Percentiles rank a stretch among this genome's conserved stretches.
Conservation (phyloP, 2,888 invertebrate species). For the Tigriopus californicus region DNA sequence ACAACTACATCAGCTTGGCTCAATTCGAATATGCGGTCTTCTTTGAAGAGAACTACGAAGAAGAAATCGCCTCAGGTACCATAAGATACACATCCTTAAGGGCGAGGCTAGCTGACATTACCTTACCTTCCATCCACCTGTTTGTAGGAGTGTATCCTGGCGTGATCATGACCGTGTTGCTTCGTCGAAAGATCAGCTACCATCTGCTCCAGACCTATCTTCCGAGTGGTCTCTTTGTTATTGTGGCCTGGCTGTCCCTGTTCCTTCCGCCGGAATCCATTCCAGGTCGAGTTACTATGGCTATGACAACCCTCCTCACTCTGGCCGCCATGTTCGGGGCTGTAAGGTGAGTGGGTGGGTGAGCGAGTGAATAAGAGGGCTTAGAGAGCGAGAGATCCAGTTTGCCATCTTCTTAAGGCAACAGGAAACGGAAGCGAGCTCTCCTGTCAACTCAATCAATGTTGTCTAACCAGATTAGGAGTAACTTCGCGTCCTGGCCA, state of each 20-base stretch:
- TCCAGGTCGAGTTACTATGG: slow-evolving; percentile 15
- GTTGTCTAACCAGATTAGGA: no score
- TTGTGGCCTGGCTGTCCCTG: slow-evolving; percentile 15
- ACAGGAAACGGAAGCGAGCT: no score
- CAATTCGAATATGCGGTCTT: slow-evolving; percentile 14
- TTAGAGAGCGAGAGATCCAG: no score
- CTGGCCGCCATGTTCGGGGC: slow-evolving; percentile 16
- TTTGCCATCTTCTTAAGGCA: no score
- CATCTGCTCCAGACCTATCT: slow-evolving; percentile 14
- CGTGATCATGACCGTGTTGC: slow-evolving; percentile 11
- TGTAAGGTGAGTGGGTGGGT: slow-evolving; percentile 7
- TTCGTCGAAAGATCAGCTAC: slow-evolving; percentile 13
- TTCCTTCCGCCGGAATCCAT: slow-evolving; percentile 15
- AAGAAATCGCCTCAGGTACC: slow-evolving; percentile 15
- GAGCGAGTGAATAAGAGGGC: background rate
- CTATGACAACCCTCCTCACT: slow-evolving; percentile 15
- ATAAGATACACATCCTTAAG: background rate
- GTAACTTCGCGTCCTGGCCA: no score
- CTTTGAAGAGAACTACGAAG: slow-evolving; percentile 13
- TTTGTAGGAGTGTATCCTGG: slow-evolving; percentile 15
- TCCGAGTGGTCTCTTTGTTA: slow-evolving; percentile 14
- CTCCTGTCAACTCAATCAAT: no score
- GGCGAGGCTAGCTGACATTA: background rate
- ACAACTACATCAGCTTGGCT: slow-evolving; percentile 14
- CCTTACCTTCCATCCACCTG: background rate